Conservation (phyloP, 92 coral and sea anemone species). For the Virgularia gustaviana region DNA sequence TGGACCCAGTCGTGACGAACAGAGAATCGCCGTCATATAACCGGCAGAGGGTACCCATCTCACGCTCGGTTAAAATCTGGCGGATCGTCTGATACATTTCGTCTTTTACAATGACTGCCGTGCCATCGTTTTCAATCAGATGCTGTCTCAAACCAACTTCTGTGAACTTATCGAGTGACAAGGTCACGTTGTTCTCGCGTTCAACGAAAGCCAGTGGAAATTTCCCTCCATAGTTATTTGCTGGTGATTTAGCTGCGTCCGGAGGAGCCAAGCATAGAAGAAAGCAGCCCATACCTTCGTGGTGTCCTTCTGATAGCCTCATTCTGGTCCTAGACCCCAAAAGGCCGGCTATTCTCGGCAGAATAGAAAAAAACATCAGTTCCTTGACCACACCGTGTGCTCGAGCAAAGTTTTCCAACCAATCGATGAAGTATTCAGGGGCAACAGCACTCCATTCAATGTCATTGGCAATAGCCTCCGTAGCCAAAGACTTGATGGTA, state of each 20-base stretch:
- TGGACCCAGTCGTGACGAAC: slow-evolving; percentile 10
- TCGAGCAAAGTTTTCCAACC: slow-evolving; percentile 26
- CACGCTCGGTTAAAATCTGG: not conserved
- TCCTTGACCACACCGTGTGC: slow-evolving; percentile 18
- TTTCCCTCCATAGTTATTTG: not conserved
- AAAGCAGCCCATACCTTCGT: slow-evolving; percentile 11
- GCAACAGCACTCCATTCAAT: slow-evolving; percentile 39
- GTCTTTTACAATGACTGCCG: slow-evolving; percentile 13
- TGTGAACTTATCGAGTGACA: not conserved
- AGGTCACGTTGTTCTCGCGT: not conserved
- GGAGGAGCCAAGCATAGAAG: slow-evolving; percentile 23
- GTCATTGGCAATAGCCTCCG: slow-evolving; percentile 37
- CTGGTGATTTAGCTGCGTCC: slow-evolving; percentile 15
- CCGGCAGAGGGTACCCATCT: slow-evolving; percentile 10
- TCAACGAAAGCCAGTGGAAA: not conserved
- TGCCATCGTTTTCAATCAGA: not conserved
- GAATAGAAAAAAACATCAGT: slow-evolving; percentile 11
- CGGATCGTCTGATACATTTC: slow-evolving; percentile 5
- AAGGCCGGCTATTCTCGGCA: slow-evolving; percentile 16
- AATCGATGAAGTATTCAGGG: slow-evolving; percentile 39
- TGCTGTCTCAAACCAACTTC: not conserved
- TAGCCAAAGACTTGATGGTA: slow-evolving; percentile 1
- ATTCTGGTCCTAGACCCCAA: slow-evolving; percentile 19
- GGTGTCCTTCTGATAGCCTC: slow-evolving; percentile 16
- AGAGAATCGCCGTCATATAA: slow-evolving; percentile 12